These are phyloP conservation scores for Parasteatoda lunata DNA, from an alignment of 2,888 invertebrate species.

Conservation along the genomic window DNA sequence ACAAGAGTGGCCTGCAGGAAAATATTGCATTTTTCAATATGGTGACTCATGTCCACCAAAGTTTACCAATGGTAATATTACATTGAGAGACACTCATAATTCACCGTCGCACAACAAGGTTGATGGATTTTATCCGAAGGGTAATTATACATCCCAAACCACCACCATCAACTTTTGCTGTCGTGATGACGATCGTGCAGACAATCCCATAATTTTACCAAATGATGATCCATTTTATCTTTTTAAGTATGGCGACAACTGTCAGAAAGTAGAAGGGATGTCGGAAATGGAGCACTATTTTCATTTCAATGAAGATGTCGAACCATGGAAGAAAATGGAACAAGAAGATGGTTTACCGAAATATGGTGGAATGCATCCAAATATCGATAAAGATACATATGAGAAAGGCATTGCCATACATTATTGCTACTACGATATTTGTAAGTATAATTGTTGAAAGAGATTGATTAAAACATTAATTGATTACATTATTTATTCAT, in stretches of 20 bases:
- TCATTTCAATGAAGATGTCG: slow-evolving; percentile 71
- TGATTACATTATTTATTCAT: too few species aligned
- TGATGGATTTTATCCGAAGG: slow-evolving; percentile 34
- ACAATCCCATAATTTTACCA: slow-evolving; percentile 70
- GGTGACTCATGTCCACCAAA: slow-evolving; percentile 70
- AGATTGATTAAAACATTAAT: too few species aligned
- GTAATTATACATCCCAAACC: slow-evolving; percentile 68
- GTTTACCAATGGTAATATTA: slow-evolving; percentile 70
- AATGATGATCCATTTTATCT: slow-evolving; percentile 71
- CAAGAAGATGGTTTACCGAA: slow-evolving; percentile 45
- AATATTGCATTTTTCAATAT: slow-evolving; percentile 71
- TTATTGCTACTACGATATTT: slow-evolving; percentile 72
- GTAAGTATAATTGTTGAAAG: slow-evolving; percentile 59
- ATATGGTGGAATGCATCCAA: slow-evolving; percentile 70
- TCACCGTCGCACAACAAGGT: slow-evolving; percentile 29
- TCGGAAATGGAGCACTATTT: slow-evolving; percentile 71
- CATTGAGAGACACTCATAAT: slow-evolving; percentile 69
- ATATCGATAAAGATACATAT: slow-evolving; percentile 70
- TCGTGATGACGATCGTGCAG: slow-evolving; percentile 71
- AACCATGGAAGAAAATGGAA: slow-evolving; percentile 27
- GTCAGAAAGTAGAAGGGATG: slow-evolving; percentile 72
- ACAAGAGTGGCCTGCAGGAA: slow-evolving; percentile 70
- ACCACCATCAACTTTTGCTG: slow-evolving; percentile 72
- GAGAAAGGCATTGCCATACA: slow-evolving; percentile 71
- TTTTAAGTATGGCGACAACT: slow-evolving; percentile 70